Percentiles rank a stretch among this genome's conserved stretches.
Conservation (phyloP, 1,140 invertebrate species). For the Drosophila lowei region DNA sequence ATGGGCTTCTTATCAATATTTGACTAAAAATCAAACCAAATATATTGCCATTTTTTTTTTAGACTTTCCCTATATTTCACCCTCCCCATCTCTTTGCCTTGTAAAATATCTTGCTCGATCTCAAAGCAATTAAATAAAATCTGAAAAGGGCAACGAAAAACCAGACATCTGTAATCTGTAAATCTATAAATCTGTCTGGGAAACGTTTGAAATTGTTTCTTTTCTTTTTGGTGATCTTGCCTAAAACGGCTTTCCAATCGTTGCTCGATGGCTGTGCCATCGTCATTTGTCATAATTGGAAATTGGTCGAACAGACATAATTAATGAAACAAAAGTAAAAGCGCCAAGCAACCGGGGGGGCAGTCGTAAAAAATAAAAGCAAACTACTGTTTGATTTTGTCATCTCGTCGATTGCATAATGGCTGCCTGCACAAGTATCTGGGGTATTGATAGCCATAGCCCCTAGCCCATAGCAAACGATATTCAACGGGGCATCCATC, state of each 20-base stretch:
- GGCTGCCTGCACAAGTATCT: not conserved
- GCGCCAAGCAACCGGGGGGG: slow-evolving; percentile 17
- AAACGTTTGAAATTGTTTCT: slow-evolving; percentile 9
- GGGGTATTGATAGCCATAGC: slow-evolving; percentile 7
- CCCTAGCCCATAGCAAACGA: slow-evolving; percentile 16
- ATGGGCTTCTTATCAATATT: no score
- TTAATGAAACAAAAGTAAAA: slow-evolving; percentile 75
- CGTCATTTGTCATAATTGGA: slow-evolving; percentile 54
- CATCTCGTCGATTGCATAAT: slow-evolving; percentile 36
- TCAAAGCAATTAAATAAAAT: not conserved
- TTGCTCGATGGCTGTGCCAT: slow-evolving; percentile 1
- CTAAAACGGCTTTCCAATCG: slow-evolving; percentile 51
- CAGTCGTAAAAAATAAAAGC: not conserved
- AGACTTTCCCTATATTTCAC: no score
- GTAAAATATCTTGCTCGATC: no score
- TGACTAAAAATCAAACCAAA: no score
- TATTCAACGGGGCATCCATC: slow-evolving; percentile 7
- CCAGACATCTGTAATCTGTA: no score
- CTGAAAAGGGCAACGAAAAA: not conserved
- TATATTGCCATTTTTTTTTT: no score
- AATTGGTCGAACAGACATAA: slow-evolving; percentile 45
- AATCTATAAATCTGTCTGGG: no score
- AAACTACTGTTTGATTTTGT: slow-evolving; percentile 14
- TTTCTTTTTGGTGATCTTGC: slow-evolving; percentile 17
- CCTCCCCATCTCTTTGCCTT: no score